A percentile compares a stretch with the other conserved stretches of the same genome.
Evolutionary conservation across 2,888 invertebrate species (phyloP).

Genomic region (Tribolium freemani): DNA sequence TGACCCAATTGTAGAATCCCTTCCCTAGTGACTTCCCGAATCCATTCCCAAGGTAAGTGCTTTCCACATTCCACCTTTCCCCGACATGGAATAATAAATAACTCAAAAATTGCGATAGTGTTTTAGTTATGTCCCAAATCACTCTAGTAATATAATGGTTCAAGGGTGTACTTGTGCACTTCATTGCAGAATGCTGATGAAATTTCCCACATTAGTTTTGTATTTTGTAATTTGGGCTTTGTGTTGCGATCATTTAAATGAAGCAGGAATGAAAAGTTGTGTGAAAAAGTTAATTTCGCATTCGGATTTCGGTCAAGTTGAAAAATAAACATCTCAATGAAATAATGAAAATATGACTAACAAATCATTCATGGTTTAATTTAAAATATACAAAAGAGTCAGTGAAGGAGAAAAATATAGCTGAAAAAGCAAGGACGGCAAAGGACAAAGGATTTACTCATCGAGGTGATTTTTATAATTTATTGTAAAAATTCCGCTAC

Average conservation of each 20-base stretch:
- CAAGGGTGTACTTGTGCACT: too few species aligned
- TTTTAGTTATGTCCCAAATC: too few species aligned
- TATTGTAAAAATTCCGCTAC: not conserved
- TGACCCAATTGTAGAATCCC: slow-evolving; percentile 12
- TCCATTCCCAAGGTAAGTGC: too few species aligned
- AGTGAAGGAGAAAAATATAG: not conserved
- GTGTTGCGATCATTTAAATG: not conserved
- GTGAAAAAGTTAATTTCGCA: not conserved
- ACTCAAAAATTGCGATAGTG: too few species aligned
- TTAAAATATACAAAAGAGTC: not conserved
- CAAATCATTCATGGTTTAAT: not conserved
- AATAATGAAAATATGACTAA: not conserved
- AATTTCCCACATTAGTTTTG: too few species aligned
- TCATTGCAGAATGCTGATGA: too few species aligned
- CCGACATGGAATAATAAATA: too few species aligned
- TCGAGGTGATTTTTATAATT: not conserved
- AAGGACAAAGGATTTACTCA: not conserved
- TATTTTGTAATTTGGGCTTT: not conserved
- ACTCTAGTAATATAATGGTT: too few species aligned
- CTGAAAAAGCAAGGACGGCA: not conserved
- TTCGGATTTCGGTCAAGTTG: not conserved
- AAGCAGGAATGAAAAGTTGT: not conserved
- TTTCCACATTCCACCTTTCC: too few species aligned
- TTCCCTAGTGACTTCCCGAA: too few species aligned
- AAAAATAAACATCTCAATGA: not conserved